Evolutionary conservation across 2,888 invertebrate species (phyloP), one percentile per base, ranked within the genome.

Genomic region (Diarsia mendica): DNA sequence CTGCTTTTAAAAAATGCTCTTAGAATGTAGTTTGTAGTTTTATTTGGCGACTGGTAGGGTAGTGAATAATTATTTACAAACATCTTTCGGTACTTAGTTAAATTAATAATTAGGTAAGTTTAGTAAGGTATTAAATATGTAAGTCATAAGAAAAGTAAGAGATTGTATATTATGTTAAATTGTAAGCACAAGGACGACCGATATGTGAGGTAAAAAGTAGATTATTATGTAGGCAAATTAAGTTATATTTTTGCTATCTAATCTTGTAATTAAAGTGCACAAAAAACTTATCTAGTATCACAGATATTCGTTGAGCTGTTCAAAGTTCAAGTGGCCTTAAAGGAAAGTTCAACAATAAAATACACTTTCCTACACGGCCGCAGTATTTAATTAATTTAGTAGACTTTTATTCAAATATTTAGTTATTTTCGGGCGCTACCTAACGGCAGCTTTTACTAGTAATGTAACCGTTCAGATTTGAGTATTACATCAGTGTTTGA

Each of bases 151-250:
- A 23, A 11, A 55, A 18, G 1, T 67, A 46, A 48, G 15, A 58
- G 33, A 58, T 64, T 44, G 8, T n/a, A 10, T 58, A 79, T 58
- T 58, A 39, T 20, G n/a, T 75, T 66, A 23, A 49, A 55, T 67
- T 48, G 23, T n/a, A 61, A 20, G 58, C 4, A 79, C 18, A 72
- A 72, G 68, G 48, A 48, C 74, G 49, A 61, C 51, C 46, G 55
- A 80, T 72, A 44, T 13, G 55, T 80, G 73, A 61, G 73, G 49
- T 73, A 73, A 63, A 72, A 80, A 58, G 65, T 78, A 79, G 58
- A 60, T 63, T 55, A 48, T 46, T 51, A 61, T 67, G 9, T 67
- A 55, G 2, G 10, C 49, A 49, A 46, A 49, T 60, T 60, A 46
- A 33, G 23, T 53, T 18, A 53, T 49, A 33, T 66, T 61, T 64